Percentiles rank a stretch among this genome's conserved stretches.
Evolutionary conservation across 2,113 vertebrate species (phyloP).

Genomic region (Colinus virginianus): DNA sequence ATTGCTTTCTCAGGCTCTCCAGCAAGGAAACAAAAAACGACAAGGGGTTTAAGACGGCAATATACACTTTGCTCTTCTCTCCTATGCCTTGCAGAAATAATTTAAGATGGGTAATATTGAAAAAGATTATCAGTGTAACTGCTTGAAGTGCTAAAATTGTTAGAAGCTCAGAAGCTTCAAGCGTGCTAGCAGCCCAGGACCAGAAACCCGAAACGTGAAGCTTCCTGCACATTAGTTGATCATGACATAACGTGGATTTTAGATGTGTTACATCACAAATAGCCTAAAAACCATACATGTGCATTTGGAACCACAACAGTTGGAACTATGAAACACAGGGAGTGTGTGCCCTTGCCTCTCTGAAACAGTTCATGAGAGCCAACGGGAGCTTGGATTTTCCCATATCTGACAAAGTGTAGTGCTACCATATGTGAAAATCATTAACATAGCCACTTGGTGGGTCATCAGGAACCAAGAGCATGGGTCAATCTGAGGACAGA

Average conservation of each 20-base stretch:
- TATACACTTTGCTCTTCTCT: not conserved
- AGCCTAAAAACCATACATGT: not conserved
- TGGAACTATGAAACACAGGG: not conserved
- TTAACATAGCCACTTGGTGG: not conserved
- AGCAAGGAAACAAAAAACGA: not conserved
- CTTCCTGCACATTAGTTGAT: fast-evolving
- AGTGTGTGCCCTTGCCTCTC: not conserved
- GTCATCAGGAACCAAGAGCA: not conserved
- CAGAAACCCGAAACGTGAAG: not conserved
- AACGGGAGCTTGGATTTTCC: not conserved
- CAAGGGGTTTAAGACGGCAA: not conserved
- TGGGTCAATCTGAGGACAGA: not conserved
- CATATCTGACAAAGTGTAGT: not conserved
- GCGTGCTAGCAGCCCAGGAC: not conserved
- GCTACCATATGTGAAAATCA: not conserved
- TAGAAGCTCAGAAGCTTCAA: not conserved
- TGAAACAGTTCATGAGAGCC: not conserved
- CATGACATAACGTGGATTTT: fast-evolving
- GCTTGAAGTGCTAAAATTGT: not conserved
- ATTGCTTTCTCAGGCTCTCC: not conserved
- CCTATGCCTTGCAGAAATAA: not conserved
- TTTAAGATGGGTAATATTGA: not conserved
- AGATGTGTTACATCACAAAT: not conserved
- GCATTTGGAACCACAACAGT: not conserved
- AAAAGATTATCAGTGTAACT: not conserved